These are phyloP conservation scores for Nymphalis io DNA, from an alignment of 1,140 invertebrate genomes.

Conservation along the genomic window DNA sequence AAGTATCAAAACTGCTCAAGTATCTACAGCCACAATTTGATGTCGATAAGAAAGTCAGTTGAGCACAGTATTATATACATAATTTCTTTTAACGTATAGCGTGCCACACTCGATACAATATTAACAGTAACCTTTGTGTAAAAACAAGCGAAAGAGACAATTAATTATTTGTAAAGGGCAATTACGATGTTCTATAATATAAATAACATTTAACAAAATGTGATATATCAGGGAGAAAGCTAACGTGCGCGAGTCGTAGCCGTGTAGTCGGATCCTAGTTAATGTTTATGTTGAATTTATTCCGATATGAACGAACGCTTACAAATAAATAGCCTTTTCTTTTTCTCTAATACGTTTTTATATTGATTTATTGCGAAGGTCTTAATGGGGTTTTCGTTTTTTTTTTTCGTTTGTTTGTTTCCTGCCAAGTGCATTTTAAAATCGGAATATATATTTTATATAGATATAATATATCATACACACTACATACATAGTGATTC, in stretches of 20 bases:
- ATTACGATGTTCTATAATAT: slow-evolving; percentile 17
- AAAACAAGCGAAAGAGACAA: slow-evolving; percentile 10
- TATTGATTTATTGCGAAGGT: slow-evolving; percentile 1
- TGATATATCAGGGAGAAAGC: slow-evolving; percentile 19
- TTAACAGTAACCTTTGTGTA: neutral
- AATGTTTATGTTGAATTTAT: slow-evolving; percentile 1
- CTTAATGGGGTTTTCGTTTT: neutral
- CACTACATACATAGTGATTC: too few relatives aligned
- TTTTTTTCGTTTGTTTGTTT: neutral
- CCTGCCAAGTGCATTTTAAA: neutral
- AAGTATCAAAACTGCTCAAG: slow-evolving; percentile 49
- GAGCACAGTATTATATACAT: slow-evolving; percentile 73
- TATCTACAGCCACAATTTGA: slow-evolving; percentile 56
- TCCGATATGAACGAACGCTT: neutral
- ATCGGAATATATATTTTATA: too few relatives aligned
- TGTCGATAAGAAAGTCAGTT: slow-evolving; percentile 78
- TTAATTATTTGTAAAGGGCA: slow-evolving; percentile 26
- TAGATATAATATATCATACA: too few relatives aligned
- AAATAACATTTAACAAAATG: slow-evolving; percentile 7
- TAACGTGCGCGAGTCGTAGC: neutral
- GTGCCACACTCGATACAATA: slow-evolving; percentile 23
- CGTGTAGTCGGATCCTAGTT: neutral
- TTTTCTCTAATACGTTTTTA: neutral
- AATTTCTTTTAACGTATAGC: slow-evolving; percentile 71
- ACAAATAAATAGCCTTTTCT: neutral